Conservation (phyloP, 2,113 vertebrate species). For the Setophaga kirtlandii region DNA sequence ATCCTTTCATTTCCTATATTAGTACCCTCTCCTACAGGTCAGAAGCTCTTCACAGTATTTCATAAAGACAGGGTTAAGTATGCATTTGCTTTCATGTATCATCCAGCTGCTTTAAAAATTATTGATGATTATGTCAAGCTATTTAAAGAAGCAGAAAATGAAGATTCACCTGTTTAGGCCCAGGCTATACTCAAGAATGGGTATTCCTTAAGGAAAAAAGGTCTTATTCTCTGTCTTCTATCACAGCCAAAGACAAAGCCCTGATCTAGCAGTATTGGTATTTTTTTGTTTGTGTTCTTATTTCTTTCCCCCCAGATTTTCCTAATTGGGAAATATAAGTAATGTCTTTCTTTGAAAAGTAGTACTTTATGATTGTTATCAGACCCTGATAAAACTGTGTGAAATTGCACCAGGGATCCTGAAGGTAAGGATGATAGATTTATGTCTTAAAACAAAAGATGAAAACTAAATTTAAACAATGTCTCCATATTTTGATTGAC, state of each 20-base stretch:
- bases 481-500: background rate
- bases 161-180: background rate
- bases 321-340: background rate
- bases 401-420: background rate
- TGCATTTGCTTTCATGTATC: background rate
- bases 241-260: background rate
- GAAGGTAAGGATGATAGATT: background rate
- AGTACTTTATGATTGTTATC: background rate
- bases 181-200: fast-evolving
- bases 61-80: background rate
- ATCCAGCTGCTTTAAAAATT: background rate
- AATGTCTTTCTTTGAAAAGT: background rate
- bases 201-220: background rate
- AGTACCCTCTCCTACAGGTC: background rate
- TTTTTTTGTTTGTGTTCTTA: background rate
- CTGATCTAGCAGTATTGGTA: background rate
- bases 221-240: background rate
- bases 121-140: background rate
- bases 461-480: background rate
- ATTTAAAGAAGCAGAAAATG: background rate
- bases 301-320: background rate
- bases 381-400: background rate
- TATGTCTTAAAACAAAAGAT: background rate
- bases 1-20: background rate
- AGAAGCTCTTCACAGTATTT: background rate